Evolutionary conservation across 2,797 vertebrate genomes (phyloP).

Genomic region (Myotis pilosus): DNA sequence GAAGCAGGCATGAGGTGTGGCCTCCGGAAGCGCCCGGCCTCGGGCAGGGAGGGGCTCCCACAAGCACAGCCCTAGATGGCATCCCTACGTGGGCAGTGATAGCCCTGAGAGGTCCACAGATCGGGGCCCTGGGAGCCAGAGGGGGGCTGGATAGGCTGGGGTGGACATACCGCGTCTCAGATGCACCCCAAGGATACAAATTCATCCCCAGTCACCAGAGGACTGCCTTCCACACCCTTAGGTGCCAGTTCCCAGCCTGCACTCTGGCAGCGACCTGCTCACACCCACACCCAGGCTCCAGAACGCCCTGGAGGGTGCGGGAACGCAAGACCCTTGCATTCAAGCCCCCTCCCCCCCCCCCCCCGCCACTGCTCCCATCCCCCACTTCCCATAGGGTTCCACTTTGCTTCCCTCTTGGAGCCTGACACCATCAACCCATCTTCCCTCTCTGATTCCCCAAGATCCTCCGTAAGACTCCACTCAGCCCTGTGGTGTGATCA

Average conservation of each 20-base stretch:
- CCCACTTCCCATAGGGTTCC: fast-evolving
- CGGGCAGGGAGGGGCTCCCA: not conserved
- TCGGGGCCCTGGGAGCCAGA: not conserved
- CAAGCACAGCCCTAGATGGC: not conserved
- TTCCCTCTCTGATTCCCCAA: not conserved
- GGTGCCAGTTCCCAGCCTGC: not conserved
- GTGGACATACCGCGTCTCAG: not conserved
- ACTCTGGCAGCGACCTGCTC: no score
- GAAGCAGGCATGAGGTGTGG: not conserved
- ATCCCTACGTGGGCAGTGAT: not conserved
- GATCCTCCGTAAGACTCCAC: no score
- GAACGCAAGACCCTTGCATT: not conserved
- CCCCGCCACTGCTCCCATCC: not conserved
- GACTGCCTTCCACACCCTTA: no score
- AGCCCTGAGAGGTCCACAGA: no score
- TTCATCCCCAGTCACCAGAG: not conserved
- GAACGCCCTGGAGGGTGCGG: no score
- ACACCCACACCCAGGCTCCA: not conserved
- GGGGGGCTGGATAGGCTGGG: not conserved
- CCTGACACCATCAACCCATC: not conserved
- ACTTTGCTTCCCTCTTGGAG: not conserved
- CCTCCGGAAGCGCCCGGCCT: not conserved
- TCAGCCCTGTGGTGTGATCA: not conserved
- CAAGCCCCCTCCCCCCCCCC: no score
- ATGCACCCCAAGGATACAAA: not conserved